Evolutionary conservation across 2,888 invertebrate species (phyloP).

Genomic region (Acrocera orbiculus): DNA sequence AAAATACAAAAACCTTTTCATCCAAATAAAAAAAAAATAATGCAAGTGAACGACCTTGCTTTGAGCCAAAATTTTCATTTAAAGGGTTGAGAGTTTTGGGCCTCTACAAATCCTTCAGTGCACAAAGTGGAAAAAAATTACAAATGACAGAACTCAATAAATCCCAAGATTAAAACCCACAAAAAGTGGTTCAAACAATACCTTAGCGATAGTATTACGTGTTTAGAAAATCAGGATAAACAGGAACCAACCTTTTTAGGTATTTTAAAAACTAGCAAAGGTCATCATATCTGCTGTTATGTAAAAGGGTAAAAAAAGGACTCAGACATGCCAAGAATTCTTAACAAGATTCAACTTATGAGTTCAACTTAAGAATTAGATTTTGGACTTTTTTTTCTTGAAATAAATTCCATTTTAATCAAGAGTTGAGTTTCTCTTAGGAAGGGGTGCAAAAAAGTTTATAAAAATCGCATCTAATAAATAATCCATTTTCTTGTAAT

Average conservation of each 20-base stretch:
- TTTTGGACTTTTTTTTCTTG: constrained; percentile 4
- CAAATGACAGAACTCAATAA: constrained; percentile 7
- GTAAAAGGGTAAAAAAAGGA: no score
- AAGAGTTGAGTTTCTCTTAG: no score
- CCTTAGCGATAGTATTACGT: background rate
- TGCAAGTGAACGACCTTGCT: no score
- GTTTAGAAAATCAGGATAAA: constrained; percentile 10
- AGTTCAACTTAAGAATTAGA: no score
- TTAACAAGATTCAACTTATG: no score
- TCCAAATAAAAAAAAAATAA: no score
- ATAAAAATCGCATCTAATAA: constrained; percentile 11
- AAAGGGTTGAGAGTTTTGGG: no score
- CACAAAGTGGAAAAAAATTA: constrained; percentile 1
- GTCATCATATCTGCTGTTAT: background rate
- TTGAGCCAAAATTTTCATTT: no score
- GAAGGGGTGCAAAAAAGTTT: constrained; percentile 10
- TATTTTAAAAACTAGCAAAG: constrained; percentile 5
- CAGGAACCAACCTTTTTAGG: constrained; percentile 10
- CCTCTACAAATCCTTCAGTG: no score
- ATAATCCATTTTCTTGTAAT: background rate
- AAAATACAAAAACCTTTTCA: no score
- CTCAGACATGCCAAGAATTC: no score
- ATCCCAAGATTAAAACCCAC: constrained; percentile 12
- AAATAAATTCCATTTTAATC: background rate
- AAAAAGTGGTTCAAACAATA: constrained; percentile 6